phyloP scores from a whole-genome alignment of 1,140 invertebrate genomes.

The Amphibalanus amphitrite region DNA sequence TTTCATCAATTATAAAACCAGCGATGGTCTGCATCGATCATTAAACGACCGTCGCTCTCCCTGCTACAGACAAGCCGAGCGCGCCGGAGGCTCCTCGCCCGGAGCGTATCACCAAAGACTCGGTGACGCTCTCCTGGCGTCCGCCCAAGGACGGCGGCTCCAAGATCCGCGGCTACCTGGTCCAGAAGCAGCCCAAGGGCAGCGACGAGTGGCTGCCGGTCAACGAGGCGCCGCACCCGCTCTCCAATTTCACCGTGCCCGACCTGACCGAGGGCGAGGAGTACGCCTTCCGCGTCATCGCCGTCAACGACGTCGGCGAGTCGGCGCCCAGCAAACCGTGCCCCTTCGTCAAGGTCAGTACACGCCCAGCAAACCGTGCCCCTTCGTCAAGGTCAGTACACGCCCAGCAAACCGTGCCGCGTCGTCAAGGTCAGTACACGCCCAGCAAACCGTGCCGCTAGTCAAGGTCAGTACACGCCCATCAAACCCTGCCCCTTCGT shows the following conservation, averaged over 20 bases:
- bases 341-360: constrained; percentile 27
- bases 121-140: constrained; percentile 87
- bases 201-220: constrained; percentile 63
- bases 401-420: constrained; percentile 43
- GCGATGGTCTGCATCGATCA: no score
- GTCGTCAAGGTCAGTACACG: constrained; percentile 36
- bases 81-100: constrained; percentile 83
- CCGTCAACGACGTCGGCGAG: constrained; percentile 85
- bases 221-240: constrained; percentile 54
- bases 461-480: no score
- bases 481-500: no score
- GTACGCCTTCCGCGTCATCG: constrained; percentile 88
- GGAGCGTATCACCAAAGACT: constrained; percentile 88
- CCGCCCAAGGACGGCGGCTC: constrained; percentile 88
- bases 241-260: constrained; percentile 60
- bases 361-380: constrained; percentile 45
- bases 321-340: constrained; percentile 56
- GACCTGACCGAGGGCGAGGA: constrained; percentile 79
- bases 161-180: constrained; percentile 83
- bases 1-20: no score
- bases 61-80: constrained; percentile 52
- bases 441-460: constrained; percentile 39
- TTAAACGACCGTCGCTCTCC: no score
- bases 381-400: constrained; percentile 29
- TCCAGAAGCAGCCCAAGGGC: constrained; percentile 78